Percentiles rank a stretch among this genome's conserved stretches.
Evolutionary conservation across 2,797 vertebrate species (phyloP).

Genomic region (Lacerta agilis): DNA sequence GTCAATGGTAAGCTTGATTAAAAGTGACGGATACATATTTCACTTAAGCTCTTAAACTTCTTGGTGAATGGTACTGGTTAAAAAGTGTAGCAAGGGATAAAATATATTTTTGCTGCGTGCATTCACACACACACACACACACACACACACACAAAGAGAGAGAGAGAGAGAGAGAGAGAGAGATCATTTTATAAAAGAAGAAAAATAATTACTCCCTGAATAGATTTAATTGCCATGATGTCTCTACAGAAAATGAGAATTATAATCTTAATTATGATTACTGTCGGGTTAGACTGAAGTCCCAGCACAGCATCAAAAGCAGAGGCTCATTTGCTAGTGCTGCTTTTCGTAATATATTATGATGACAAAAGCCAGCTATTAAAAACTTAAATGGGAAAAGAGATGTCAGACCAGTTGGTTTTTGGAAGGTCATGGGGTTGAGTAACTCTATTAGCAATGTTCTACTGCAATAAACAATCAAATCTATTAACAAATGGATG

Average conservation of each 20-base stretch:
- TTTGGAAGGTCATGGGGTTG: background rate
- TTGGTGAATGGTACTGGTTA: background rate
- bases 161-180: background rate
- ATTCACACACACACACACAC: background rate
- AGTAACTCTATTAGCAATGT: conserved; percentile 1
- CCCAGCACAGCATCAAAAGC: background rate
- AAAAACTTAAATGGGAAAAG: conserved; percentile 26
- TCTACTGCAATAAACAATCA: background rate
- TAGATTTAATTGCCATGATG: conserved; percentile 11
- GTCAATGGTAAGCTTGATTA: background rate
- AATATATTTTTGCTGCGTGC: background rate
- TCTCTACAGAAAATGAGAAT: conserved; percentile 18
- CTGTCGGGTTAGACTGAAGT: conserved; percentile 3
- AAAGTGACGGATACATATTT: background rate
- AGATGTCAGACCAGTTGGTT: background rate
- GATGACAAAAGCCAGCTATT: conserved; percentile 8
- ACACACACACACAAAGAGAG: background rate
- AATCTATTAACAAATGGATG: background rate
- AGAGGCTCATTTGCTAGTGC: background rate
- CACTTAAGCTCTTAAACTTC: conserved; percentile 1
- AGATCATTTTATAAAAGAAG: background rate
- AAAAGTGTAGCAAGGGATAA: background rate
- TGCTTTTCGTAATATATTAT: background rate
- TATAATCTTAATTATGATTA: conserved; percentile 22
- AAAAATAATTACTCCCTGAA: background rate